Base-by-base conservation (phyloP, 2,797 vertebrate genomes). In the Lithobates pipiens region DNA sequence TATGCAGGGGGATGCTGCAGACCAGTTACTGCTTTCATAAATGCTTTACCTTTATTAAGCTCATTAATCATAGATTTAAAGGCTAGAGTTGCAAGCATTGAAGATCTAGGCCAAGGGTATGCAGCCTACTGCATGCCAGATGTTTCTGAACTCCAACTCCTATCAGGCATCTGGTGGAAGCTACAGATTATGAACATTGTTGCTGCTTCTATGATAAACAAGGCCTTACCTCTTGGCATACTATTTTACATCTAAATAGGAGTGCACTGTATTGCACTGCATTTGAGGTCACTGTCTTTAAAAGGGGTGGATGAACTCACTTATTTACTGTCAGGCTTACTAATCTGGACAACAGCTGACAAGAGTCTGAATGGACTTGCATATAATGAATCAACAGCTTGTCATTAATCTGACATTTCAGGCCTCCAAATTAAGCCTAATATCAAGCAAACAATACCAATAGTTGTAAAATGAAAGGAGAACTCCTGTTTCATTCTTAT, bases 31-130 rank as follows among this genome's bases (percentile, higher is more conserved):
- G 85, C 50, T 73, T 86, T 83, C 80, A 86, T 86, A 73, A 86
- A 86, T 72, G 80, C 80, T 73, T 72, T 73, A 78, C 80, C 68
- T 36, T 73, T 77, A 82, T 77, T 77, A 77, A 78, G 71, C 75
- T 83, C 80, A 86, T 86, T 86, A 78, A 86, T 86, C 85, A 82
- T 82, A 46, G 74, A 82, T 72, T 72, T 77, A 86, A 83, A 50
- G 36, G 39, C 54, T n/a, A 21, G 57, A 76, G 16, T 73, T 32
- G 80, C 54, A 78, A 68, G 77, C 70, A 61, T 32, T 44, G 79
- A 74, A 74, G 80, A 63, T 82, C 25, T 74, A 82, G 80, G 80
- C 80, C 80, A 73, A 82, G 80, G 80, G 54, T 72, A 82, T 63
- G 54, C 69, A 44, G 27, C 54, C 79, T 81, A 73, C 57, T 39